Evolutionary conservation across 2,888 invertebrate genomes (phyloP), one percentile per base, ranked within the genome.

Genomic region (Carpatolechia fugitivella): DNA sequence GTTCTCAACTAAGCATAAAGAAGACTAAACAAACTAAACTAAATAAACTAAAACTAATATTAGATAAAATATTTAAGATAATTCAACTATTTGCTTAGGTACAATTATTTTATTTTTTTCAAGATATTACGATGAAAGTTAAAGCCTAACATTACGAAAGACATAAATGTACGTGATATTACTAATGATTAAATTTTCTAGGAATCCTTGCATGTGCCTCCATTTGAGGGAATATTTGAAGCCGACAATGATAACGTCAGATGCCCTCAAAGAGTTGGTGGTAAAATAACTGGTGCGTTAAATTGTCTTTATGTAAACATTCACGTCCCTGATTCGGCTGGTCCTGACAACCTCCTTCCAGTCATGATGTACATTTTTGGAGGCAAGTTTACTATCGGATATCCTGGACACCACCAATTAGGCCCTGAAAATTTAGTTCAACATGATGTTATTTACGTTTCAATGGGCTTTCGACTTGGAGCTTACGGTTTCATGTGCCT

Each of bases 291-390:
- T 1, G 74, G 74, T 7, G 47, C 61, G 3, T 52, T 74, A 0
- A 70, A 73, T 40, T 74, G 75, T 30, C 62, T 78, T 1, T 67
- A 66, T 20, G 44, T 77, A 1, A 72, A 73, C 46, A 49, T 77
- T 7, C 65, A 63, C 55, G 64, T 64, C 1, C 69, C 69, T 3
- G 58, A 59, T 16, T 18, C 41, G 5, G 59, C 62, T 1, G 56
- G 11, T 5, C 7, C 35, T 5, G 52, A 31, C 2, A 61, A 56
- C 8, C 52, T 20, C 6, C 40, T 63, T 0, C 64, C 69, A 6
- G 66, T 69, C 1, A 33, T 69, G 1, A 60, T 63, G 6, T 65
- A 58, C 58, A 60, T 69, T n/a, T 57, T 58, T 14, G 69, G 69
- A 3, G 69, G 68, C 1, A 52, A 54, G 1, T 68, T 63, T 20